Evolutionary conservation across 2,888 invertebrate genomes (phyloP).

Genomic region (Drosophila bunnanda): DNA sequence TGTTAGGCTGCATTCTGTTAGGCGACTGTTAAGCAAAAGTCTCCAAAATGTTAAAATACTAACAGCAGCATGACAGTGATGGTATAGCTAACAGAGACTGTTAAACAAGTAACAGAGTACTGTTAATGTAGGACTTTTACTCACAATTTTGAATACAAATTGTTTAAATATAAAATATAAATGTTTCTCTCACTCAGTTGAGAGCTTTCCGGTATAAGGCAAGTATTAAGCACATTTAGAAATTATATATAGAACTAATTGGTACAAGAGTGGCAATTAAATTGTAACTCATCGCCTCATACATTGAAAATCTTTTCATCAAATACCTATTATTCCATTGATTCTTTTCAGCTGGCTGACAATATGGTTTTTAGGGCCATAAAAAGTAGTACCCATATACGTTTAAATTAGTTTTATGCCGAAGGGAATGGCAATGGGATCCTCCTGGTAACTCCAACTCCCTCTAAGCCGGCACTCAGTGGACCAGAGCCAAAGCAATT

Average conservation of each 20-base stretch:
- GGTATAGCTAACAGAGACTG: not conserved
- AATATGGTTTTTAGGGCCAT: not conserved
- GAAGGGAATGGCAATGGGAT: constrained; percentile 5
- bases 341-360: not conserved
- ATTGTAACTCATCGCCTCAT: not conserved
- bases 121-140: not conserved
- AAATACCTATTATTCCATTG: constrained; percentile 7
- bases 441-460: constrained; percentile 15
- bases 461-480: constrained; percentile 37
- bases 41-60: constrained; percentile 56
- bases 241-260: not conserved
- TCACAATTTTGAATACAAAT: no score
- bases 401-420: constrained; percentile 23
- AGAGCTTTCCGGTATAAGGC: no score
- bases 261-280: not conserved
- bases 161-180: not conserved
- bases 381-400: not conserved
- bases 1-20: constrained; percentile 16
- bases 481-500: constrained; percentile 58
- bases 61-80: not conserved
- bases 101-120: not conserved
- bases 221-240: no score
- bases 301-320: constrained; percentile 3
- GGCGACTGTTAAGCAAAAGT: constrained; percentile 43
- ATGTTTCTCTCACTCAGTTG: no score